A percentile compares a stretch with the other conserved stretches of the same genome.
phyloP scores from a whole-genome alignment of 1,140 invertebrate genomes.

The Tetragonula clypearis region DNA sequence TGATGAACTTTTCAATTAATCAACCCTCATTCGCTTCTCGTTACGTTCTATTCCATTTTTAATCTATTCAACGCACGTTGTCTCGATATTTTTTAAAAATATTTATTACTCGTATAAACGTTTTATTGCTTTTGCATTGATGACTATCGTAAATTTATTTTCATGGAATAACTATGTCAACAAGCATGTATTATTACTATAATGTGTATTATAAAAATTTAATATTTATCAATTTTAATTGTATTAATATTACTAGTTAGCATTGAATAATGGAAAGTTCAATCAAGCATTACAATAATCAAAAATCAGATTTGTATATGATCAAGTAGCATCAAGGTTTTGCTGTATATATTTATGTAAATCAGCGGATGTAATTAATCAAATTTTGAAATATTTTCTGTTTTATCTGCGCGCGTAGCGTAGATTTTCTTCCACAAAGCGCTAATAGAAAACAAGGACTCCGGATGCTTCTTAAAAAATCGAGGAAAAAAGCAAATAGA shows the following conservation, averaged over 20 bases:
- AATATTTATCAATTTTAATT: not conserved
- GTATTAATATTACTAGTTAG: not conserved
- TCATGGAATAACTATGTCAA: not conserved
- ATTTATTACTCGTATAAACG: not conserved
- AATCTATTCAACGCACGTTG: not conserved
- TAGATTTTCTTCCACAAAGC: constrained; percentile 71
- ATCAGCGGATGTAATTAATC: constrained; percentile 66
- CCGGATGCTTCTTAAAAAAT: constrained; percentile 40
- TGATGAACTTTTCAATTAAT: constrained; percentile 49
- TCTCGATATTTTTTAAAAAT: not conserved
- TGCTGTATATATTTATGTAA: constrained; percentile 48
- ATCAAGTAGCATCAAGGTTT: constrained; percentile 29
- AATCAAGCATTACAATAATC: constrained; percentile 33
- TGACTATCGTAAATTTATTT: not conserved
- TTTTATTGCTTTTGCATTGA: not conserved
- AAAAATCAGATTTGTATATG: constrained; percentile 30
- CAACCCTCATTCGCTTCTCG: not conserved
- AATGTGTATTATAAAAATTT: not conserved
- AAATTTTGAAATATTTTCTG: constrained; percentile 60
- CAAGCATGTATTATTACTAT: not conserved
- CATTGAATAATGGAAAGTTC: constrained; percentile 38
- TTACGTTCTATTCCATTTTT: not conserved
- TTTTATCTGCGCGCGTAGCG: constrained; percentile 33
- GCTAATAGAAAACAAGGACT: constrained; percentile 35
- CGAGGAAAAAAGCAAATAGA: not conserved